Conservation (phyloP, 2,113 vertebrate species). For the Psilopsiagon aymara region DNA sequence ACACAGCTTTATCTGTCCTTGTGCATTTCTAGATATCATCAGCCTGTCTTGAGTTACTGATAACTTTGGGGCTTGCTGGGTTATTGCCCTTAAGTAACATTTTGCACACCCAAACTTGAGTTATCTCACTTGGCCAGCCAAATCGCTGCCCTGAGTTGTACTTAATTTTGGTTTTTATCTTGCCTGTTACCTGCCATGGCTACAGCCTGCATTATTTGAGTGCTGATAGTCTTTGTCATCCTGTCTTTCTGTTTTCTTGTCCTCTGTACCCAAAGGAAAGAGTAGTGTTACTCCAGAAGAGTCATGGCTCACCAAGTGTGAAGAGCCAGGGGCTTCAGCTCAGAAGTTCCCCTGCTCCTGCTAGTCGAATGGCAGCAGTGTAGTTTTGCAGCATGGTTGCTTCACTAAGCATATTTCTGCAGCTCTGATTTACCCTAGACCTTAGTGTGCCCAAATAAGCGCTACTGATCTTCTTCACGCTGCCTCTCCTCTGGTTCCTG, state of each 20-base stretch:
- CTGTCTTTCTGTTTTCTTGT: not conserved
- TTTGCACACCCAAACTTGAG: not conserved
- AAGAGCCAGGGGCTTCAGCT: not conserved
- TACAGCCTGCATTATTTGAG: not conserved
- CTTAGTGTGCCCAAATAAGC: fast-evolving
- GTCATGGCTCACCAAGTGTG: not conserved
- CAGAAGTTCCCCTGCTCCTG: not conserved
- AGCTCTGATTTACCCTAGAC: not conserved
- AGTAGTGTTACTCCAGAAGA: not conserved
- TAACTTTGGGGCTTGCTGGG: not conserved
- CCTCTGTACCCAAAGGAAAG: not conserved
- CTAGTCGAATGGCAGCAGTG: not conserved
- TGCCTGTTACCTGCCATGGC: not conserved
- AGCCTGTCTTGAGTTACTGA: not conserved
- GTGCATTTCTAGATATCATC: not conserved
- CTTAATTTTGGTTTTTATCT: not conserved
- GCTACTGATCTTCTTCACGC: not conserved
- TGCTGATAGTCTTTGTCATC: not conserved
- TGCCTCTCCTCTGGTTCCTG: slow-evolving; percentile 5
- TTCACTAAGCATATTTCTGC: not conserved
- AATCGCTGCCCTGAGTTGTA: not conserved
- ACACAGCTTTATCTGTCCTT: not conserved
- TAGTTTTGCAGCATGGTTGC: not conserved
- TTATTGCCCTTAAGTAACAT: not conserved
- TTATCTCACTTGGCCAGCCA: not conserved